Evolutionary conservation across 2,888 invertebrate genomes (phyloP), one percentile per base, ranked within the genome.

Genomic region (Eulithis testata): DNA sequence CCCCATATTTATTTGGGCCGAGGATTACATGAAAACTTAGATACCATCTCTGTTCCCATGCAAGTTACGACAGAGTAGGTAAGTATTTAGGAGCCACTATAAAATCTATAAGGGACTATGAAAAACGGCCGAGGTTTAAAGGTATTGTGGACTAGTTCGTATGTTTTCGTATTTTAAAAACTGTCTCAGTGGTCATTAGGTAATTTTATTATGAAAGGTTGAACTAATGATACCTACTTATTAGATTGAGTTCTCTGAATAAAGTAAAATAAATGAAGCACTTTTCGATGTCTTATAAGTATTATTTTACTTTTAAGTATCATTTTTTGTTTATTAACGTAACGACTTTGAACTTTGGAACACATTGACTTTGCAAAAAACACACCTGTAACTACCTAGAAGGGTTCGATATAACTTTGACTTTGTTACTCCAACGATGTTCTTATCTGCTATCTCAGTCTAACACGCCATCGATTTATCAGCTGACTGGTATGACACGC

Each of bases 361-460:
- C n/a, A 14, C 21, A 5, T 27, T 31, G 31, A 12, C 11, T 37
- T 44, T 11, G 47, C 40, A 56, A 56, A 65, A 65, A 61, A 14
- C 4, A 31, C 47, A 44, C 47, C 27, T 51, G 43, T 52, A 45
- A 14, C 21, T 52, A 56, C 9, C 11, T 9, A 36, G 49, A 57
- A 57, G 11, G 37, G 8, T 2, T 45, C 27, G 44, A 12, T 6
- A 43, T 58, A 49, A 40, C 27, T 12, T 55, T 36, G 57, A 37
- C 49, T 53, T 57, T 53, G 14, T 65, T 36, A 4, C 12, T 47
- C 51, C n/a, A 53, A 31, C 59, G 0, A n/a, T 12, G 11, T 6
- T 11, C 12, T 2, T 50, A 44, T 59, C 8, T 47, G 60, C 59
- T 60, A 43, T 68, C 64, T 64, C 68, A 65, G 54, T 70, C 69